phyloP scores from a whole-genome alignment of 1,140 invertebrate genomes.

The Apis dorsata region DNA sequence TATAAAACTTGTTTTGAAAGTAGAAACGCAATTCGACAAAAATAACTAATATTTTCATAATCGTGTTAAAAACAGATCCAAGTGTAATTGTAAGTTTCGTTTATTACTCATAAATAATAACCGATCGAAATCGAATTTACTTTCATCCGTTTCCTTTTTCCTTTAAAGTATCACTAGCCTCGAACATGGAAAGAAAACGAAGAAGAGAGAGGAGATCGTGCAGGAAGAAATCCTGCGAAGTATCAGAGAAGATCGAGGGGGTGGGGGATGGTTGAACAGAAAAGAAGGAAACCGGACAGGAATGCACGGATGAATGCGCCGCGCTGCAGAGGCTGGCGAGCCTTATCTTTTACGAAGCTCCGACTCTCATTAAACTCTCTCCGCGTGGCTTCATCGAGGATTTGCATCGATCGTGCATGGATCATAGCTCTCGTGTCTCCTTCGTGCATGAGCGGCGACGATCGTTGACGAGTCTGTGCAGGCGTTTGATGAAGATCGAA shows the following conservation, averaged over 20 bases:
- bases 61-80: no score
- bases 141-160: no score
- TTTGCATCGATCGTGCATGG: slow-evolving; percentile 1
- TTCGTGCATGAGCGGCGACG: neutral
- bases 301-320: slow-evolving; percentile 65
- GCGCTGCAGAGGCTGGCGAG: slow-evolving; percentile 39
- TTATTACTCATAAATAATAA: no score
- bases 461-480: neutral
- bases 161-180: no score
- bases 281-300: slow-evolving; percentile 67
- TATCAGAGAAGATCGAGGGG: slow-evolving; percentile 26
- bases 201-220: slow-evolving; percentile 28
- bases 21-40: no score
- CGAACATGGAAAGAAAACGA: no score
- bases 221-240: no score
- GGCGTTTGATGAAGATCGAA: neutral
- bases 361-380: slow-evolving; percentile 59
- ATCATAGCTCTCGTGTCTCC: neutral
- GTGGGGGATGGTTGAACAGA: slow-evolving; percentile 24
- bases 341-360: slow-evolving; percentile 50
- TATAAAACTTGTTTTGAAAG: no score
- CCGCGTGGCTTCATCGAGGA: slow-evolving; percentile 31
- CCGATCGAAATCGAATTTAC: no score
- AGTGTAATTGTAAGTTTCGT: no score
- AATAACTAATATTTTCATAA: no score